phyloP scores from a whole-genome alignment of 1,140 invertebrate genomes.

The Drosophila pruinosa region DNA sequence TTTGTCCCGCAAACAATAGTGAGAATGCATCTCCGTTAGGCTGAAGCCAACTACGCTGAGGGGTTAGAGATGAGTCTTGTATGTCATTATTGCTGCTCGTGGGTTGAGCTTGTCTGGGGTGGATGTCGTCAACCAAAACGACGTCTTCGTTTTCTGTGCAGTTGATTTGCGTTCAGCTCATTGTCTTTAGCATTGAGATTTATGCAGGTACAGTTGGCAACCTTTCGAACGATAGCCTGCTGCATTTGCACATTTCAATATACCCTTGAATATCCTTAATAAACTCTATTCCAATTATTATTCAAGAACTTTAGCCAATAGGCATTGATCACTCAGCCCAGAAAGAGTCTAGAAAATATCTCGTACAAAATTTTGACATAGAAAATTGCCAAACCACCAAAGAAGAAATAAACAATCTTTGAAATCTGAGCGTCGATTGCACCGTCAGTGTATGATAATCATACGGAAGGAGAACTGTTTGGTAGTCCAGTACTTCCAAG shows the following conservation, averaged over 20 bases:
- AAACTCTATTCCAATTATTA: too few relatives aligned
- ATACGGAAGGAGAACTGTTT: not conserved
- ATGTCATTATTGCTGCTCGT: conserved; percentile 20
- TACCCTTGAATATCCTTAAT: not conserved
- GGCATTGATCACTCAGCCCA: too few relatives aligned
- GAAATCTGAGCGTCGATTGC: too few relatives aligned
- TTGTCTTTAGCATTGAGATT: conserved; percentile 39
- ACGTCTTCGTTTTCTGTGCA: conserved; percentile 10
- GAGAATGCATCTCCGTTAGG: not conserved
- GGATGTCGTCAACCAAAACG: conserved; percentile 1
- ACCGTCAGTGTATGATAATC: too few relatives aligned
- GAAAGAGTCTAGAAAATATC: too few relatives aligned
- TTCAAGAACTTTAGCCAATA: too few relatives aligned
- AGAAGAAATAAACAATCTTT: too few relatives aligned
- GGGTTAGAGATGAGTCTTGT: not conserved
- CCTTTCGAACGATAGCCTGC: not conserved
- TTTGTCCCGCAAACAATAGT: conserved; percentile 8
- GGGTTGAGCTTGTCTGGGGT: conserved; percentile 8
- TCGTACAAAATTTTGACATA: too few relatives aligned
- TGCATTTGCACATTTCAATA: too few relatives aligned
- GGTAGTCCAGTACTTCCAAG: conserved; percentile 33
- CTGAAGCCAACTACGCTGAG: too few relatives aligned
- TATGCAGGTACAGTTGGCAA: not conserved
- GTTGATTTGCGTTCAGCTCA: conserved; percentile 33
- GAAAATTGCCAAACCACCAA: conserved; percentile 50